Evolutionary conservation across 1,140 invertebrate genomes (phyloP).

Genomic region (Mylabris phalerata): DNA sequence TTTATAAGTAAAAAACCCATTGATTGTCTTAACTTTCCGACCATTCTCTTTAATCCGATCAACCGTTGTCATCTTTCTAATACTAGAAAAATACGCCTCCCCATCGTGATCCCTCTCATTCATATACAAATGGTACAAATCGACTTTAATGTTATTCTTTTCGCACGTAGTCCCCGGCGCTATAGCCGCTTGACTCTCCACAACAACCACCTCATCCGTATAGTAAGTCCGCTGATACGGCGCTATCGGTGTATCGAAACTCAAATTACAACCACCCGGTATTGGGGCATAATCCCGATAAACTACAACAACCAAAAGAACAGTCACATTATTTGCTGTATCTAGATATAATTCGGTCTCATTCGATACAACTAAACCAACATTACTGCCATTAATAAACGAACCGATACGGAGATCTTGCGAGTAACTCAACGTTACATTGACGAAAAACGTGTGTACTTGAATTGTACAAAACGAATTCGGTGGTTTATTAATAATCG

Average conservation of each 20-base stretch:
- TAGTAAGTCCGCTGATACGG: slow-evolving; percentile 54
- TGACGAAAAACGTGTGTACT: slow-evolving; percentile 55
- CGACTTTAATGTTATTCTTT: slow-evolving; percentile 42
- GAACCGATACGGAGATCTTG: not conserved
- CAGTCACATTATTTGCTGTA: not conserved
- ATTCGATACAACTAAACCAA: slow-evolving; percentile 50
- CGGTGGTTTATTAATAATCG: slow-evolving; percentile 45
- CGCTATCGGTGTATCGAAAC: slow-evolving; percentile 55
- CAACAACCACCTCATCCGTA: slow-evolving; percentile 47
- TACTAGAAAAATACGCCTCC: slow-evolving; percentile 54
- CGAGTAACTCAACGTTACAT: slow-evolving; percentile 54
- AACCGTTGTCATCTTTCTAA: slow-evolving; percentile 57
- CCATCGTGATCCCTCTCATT: slow-evolving; percentile 49
- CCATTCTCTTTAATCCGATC: slow-evolving; percentile 51
- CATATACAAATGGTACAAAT: slow-evolving; percentile 60
- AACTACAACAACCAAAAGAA: not conserved
- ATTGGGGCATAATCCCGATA: slow-evolving; percentile 56
- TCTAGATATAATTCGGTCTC: not conserved
- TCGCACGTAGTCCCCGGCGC: slow-evolving; percentile 36
- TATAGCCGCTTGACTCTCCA: slow-evolving; percentile 55
- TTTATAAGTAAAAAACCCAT: slow-evolving; percentile 15
- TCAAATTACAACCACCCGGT: slow-evolving; percentile 72
- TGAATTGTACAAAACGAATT: slow-evolving; percentile 57
- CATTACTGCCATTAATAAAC: slow-evolving; percentile 50
- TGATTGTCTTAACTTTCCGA: slow-evolving; percentile 43